Conservation (phyloP, 2,888 invertebrate genomes). For the Heliconius sara region DNA sequence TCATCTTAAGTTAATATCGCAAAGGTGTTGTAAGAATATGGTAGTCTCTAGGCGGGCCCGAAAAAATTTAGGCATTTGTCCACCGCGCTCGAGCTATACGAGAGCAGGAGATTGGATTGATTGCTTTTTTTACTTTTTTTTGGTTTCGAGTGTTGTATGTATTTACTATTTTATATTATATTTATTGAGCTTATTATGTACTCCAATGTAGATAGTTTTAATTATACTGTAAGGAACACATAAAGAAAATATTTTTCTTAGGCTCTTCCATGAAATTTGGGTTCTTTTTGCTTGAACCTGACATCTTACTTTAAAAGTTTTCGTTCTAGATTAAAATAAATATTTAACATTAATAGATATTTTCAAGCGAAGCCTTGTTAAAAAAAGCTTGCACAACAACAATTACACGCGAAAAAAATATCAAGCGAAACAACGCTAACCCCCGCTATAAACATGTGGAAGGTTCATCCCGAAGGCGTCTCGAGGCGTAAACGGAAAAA, state of each 20-base stretch:
- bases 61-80: conserved; percentile 33
- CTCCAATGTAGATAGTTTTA: not conserved
- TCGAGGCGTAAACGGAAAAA: conserved; percentile 43
- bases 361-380: no score
- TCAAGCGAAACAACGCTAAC: conserved; percentile 6
- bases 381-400: no score
- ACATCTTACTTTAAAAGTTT: no score
- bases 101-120: not conserved
- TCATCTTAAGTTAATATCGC: conserved; percentile 49
- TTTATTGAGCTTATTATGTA: not conserved
- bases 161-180: not conserved
- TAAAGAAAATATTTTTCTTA: not conserved
- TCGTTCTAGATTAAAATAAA: no score
- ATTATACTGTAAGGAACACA: not conserved
- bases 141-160: not conserved
- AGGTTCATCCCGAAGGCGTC: conserved; percentile 23
- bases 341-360: no score
- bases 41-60: conserved; percentile 34
- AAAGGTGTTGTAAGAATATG: conserved; percentile 45
- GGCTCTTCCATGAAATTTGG: not conserved
- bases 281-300: no score
- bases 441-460: conserved; percentile 40
- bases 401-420: not conserved
- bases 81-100: not conserved
- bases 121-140: not conserved